These are phyloP conservation scores for Pterocles burchelli DNA, from an alignment of 2,113 vertebrate genomes.

Conservation along the genomic window DNA sequence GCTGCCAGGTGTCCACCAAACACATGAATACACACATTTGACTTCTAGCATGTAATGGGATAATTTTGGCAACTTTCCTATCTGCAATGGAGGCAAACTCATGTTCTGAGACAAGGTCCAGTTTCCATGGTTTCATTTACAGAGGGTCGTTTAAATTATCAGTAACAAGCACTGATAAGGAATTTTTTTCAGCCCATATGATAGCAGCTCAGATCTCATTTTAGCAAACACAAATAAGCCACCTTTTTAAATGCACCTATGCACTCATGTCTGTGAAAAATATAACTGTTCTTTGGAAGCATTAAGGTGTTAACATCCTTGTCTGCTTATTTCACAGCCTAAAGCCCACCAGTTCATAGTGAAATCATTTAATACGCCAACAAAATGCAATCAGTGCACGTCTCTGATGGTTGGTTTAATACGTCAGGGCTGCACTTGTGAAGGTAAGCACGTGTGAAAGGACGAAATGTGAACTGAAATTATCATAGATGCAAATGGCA, in stretches of 20 bases:
- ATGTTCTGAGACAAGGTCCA: not conserved
- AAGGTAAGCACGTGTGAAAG: slow-evolving; percentile 82
- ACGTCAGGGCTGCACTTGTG: slow-evolving; percentile 96
- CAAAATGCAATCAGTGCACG: slow-evolving; percentile 97
- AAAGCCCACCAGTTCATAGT: slow-evolving; percentile 98
- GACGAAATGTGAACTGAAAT: not conserved
- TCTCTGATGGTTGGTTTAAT: slow-evolving; percentile 98
- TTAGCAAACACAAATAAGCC: not conserved
- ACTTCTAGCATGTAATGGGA: not conserved
- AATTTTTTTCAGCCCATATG: not conserved
- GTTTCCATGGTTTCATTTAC: not conserved
- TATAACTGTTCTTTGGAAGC: not conserved
- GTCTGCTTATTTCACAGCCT: slow-evolving; percentile 78
- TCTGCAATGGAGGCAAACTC: not conserved
- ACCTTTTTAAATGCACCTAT: not conserved
- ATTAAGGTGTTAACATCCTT: not conserved
- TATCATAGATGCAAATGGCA: not conserved
- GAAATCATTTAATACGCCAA: slow-evolving; percentile 91
- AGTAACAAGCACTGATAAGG: not conserved
- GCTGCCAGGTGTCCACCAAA: not conserved
- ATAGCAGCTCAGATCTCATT: not conserved
- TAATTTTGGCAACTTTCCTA: not conserved
- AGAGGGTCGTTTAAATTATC: not conserved
- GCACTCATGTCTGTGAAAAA: not conserved
- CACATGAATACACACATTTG: rapidly evolving